A percentile compares a stretch with the other conserved stretches of the same genome.
These are phyloP conservation scores for Gortyna flavago DNA, from an alignment of 2,888 invertebrate genomes.

Conservation along the genomic window DNA sequence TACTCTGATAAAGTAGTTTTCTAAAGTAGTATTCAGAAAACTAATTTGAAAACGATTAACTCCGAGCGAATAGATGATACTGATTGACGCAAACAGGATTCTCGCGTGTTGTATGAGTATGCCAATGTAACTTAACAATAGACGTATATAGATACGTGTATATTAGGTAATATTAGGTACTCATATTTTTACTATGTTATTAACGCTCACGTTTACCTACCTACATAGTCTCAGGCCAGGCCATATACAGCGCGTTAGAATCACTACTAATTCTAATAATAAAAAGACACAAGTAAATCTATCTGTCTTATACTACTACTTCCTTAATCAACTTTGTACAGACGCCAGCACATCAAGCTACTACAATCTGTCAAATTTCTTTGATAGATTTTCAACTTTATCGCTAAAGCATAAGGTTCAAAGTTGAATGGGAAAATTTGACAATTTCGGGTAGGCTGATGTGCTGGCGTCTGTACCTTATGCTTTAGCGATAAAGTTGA, in stretches of 20 bases:
- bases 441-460: too few species aligned
- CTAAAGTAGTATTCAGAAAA: constrained; percentile 32
- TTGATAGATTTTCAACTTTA: too few species aligned
- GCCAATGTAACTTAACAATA: constrained; percentile 34
- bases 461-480: too few species aligned
- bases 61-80: constrained; percentile 32
- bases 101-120: constrained; percentile 33
- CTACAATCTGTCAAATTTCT: too few species aligned
- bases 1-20: too few species aligned
- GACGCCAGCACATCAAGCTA: too few species aligned
- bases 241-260: background rate
- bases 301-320: background rate
- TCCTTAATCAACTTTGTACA: too few species aligned
- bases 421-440: too few species aligned
- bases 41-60: constrained; percentile 51
- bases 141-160: constrained; percentile 20
- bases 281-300: background rate
- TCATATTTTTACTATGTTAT: constrained; percentile 36
- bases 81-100: constrained; percentile 43
- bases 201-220: constrained; percentile 22
- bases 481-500: too few species aligned
- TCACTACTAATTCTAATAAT: background rate
- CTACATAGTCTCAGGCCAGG: background rate
- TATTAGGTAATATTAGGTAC: constrained; percentile 9
- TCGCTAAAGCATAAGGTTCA: too few species aligned